These are phyloP conservation scores for Brachypodius melanocephalos DNA, from an alignment of 2,113 vertebrate genomes.

Conservation along the genomic window DNA sequence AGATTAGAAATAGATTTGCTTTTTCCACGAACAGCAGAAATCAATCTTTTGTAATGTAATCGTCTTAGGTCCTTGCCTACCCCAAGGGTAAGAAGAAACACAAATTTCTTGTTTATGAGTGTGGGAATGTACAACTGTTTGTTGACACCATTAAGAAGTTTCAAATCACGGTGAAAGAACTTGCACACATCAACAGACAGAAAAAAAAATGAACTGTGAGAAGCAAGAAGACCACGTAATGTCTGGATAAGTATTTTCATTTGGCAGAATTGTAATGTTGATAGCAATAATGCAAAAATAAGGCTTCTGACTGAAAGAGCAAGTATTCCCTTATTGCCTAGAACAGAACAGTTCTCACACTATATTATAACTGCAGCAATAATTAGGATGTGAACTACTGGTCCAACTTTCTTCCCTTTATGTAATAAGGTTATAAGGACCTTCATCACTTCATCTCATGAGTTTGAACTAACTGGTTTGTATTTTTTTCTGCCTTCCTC, in stretches of 20 bases:
- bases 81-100: not conserved
- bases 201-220: slow-evolving; percentile 4
- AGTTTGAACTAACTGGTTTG: not conserved
- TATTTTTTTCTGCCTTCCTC: not conserved
- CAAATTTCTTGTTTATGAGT: not conserved
- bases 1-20: slow-evolving; percentile 16
- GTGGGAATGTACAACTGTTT: not conserved
- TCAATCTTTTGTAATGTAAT: not conserved
- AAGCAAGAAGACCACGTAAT: not conserved
- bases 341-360: not conserved
- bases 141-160: not conserved
- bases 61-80: not conserved
- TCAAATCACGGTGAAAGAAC: not conserved
- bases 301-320: not conserved
- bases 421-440: not conserved
- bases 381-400: not conserved
- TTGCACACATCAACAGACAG: not conserved
- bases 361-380: not conserved
- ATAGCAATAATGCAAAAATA: not conserved
- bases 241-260: not conserved
- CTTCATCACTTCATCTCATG: not conserved
- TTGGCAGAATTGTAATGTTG: not conserved
- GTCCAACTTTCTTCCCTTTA: not conserved
- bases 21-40: not conserved
- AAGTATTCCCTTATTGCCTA: not conserved